A percentile compares a stretch with the other conserved stretches of the same genome.
phyloP scores from a whole-genome alignment of 2,888 invertebrate species.

The Drosophila prostipennis region DNA sequence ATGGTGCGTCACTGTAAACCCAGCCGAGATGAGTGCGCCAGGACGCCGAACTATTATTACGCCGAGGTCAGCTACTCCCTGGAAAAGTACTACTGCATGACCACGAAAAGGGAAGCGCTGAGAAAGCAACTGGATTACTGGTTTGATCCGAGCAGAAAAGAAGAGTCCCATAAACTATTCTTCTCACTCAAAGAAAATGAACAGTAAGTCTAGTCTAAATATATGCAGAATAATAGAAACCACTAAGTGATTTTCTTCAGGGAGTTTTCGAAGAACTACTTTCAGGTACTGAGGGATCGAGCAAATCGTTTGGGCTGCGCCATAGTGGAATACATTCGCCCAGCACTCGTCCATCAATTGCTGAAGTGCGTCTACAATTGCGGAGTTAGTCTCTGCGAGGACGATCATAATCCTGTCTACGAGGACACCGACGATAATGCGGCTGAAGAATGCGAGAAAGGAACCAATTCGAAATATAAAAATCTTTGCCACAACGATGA shows the following conservation, averaged over 20 bases:
- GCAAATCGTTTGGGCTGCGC: conserved; percentile 18
- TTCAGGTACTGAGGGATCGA: conserved; percentile 23
- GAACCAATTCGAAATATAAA: not conserved
- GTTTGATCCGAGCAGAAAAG: not conserved
- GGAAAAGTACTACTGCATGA: conserved; percentile 16
- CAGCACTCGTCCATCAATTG: conserved; percentile 11
- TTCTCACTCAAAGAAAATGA: not conserved
- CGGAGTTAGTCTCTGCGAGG: not conserved
- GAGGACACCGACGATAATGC: not conserved
- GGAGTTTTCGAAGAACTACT: conserved; percentile 1
- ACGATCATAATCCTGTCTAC: conserved; percentile 12
- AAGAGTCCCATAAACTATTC: not conserved
- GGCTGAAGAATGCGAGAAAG: not conserved
- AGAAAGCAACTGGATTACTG: conserved; percentile 1
- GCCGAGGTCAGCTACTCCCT: conserved; percentile 10
- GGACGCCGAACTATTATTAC: not conserved
- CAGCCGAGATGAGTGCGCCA: not conserved
- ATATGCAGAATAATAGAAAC: too few species aligned
- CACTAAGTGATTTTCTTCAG: not conserved
- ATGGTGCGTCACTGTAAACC: conserved; percentile 13
- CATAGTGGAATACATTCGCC: conserved; percentile 6
- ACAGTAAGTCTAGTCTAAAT: not conserved
- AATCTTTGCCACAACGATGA: conserved; percentile 10
- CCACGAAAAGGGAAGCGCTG: not conserved
- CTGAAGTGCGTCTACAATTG: conserved; percentile 29